Percentiles rank a stretch among this genome's conserved stretches.
These are phyloP conservation scores for Daubentonia madagascariensis DNA, from an alignment of 2,113 vertebrate genomes.

Conservation along the genomic window DNA sequence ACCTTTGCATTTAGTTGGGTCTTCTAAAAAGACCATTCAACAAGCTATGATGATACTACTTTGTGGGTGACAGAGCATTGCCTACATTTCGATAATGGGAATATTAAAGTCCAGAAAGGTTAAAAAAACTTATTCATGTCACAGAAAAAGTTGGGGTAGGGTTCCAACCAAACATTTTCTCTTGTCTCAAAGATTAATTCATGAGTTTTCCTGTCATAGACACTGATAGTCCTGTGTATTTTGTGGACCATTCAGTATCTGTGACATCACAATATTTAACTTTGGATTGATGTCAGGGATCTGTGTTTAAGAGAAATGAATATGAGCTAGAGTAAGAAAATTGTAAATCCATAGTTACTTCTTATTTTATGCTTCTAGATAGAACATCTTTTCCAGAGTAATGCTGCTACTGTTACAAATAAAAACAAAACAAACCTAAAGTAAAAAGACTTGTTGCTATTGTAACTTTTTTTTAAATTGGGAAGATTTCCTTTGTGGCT, in stretches of 20 bases:
- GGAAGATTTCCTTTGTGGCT: background rate
- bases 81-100: background rate
- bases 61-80: background rate
- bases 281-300: background rate
- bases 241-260: background rate
- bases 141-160: background rate
- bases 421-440: background rate
- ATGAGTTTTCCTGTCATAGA: background rate
- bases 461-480: background rate
- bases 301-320: background rate
- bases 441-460: background rate
- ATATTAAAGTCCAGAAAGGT: background rate
- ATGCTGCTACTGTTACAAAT: background rate
- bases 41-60: background rate
- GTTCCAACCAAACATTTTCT: background rate
- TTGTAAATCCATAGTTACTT: background rate
- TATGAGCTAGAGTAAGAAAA: background rate
- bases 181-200: background rate
- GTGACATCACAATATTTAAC: background rate
- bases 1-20: background rate
- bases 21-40: background rate
- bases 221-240: background rate
- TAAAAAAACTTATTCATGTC: background rate
- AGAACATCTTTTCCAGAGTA: background rate
- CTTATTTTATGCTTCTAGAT: background rate